Evolutionary conservation across 1,140 invertebrate species (phyloP), one percentile per base, ranked within the genome.

Genomic region (Propsilocerus akamusi): DNA sequence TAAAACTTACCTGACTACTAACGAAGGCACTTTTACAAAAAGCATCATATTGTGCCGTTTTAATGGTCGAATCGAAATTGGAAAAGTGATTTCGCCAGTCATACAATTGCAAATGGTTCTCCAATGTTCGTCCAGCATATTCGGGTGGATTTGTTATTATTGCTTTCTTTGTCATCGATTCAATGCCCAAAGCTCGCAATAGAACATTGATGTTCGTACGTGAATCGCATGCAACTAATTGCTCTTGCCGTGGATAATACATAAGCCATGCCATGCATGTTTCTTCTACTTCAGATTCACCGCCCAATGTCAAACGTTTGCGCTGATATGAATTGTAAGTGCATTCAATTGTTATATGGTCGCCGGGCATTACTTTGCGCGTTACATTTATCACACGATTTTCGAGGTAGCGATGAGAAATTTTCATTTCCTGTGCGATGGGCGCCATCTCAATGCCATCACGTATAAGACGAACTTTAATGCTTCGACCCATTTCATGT

Each of bases 261-360:
- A 41, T 41, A 5, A 41, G 22, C 22, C 14, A 20, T 20, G 34
- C 34, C 17, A 14, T 41, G 10, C 34, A 41, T 7, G 22, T 17
- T 17, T 41, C 34, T 17, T 41, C 34, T 17, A 20, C 34, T 20
- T 20, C 17, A 3, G 34, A 41, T 20, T 41, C 34, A 4, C 34
- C 34, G 14, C 81, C 81, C 37, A 81, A 64, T 47, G 79, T 81
- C 60, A 81, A 80, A 54, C 73, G 72, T 54, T 71, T 67, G 47
- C 77, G 68, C 51, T 71, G 70, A 56, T 74, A 74, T 62, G 77
- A 80, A 61, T 80, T 78, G 65, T 82, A 82, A 56, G 75, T 79
- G 63, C 79, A 82, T 60, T 81, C 77, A 26, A 76, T 72, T 55
- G 81, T 75, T 58, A 81, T 70, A 61, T 81, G 78, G 66, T 81